phyloP scores from a whole-genome alignment of 1,140 invertebrate species.

The Maniola jurtina region DNA sequence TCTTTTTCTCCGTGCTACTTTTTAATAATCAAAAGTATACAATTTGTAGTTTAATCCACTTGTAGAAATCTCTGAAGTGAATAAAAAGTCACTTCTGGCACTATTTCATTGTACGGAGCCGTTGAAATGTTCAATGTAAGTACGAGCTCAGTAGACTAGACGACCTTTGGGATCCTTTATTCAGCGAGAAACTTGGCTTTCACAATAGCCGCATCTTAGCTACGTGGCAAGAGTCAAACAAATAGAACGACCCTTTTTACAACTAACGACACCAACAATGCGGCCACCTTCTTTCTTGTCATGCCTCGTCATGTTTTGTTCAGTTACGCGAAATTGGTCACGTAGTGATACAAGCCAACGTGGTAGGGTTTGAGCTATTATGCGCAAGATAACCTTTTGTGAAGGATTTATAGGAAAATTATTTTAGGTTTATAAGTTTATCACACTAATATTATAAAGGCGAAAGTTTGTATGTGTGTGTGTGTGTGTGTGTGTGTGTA shows the following conservation, averaged over 20 bases:
- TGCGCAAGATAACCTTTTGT: background rate
- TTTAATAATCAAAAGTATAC: background rate
- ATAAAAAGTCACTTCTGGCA: conserved; percentile 38
- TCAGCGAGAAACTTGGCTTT: conserved; percentile 50
- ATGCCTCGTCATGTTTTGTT: conserved; percentile 7
- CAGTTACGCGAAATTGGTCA: background rate
- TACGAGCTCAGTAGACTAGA: conserved; percentile 46
- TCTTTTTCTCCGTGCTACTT: too few relatives aligned
- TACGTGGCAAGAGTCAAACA: conserved; percentile 28
- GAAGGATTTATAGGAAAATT: too few relatives aligned
- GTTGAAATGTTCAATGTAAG: conserved; percentile 46
- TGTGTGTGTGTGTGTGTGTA: too few relatives aligned
- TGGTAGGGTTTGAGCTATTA: background rate
- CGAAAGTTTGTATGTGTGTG: too few relatives aligned
- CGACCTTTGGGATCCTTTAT: conserved; percentile 59
- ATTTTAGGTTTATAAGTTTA: too few relatives aligned
- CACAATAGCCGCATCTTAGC: conserved; percentile 37
- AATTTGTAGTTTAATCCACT: conserved; percentile 26
- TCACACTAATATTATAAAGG: too few relatives aligned
- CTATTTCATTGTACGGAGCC: conserved; percentile 50
- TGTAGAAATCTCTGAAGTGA: conserved; percentile 25
- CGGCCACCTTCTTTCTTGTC: conserved; percentile 1
- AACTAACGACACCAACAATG: conserved; percentile 3
- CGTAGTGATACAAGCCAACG: background rate
- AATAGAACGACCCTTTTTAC: conserved; percentile 15